Base-by-base conservation (phyloP, 2,888 invertebrate species). In the Cephus sareptanus region DNA sequence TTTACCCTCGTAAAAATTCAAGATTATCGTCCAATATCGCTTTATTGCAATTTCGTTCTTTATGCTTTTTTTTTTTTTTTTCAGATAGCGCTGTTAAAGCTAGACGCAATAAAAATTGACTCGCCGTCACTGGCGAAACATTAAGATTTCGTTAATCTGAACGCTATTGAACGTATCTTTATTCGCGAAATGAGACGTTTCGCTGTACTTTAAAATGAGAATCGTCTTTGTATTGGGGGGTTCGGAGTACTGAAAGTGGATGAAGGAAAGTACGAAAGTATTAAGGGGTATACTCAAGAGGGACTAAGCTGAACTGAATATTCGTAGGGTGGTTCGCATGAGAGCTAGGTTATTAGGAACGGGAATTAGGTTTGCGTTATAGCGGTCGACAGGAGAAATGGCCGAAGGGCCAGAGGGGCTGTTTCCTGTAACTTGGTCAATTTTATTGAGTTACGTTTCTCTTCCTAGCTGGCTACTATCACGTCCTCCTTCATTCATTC, bases 391-490 rank as follows among this genome's bases (percentile, higher is more conserved):
- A 79, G 76, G 76, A 74, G 11, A 70, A 77, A 77, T 40, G 78
- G 33, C 69, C 80, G 69, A 34, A 33, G 71, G 6, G 31, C 71
- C 30, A 30, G 15, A 71, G 31, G 75, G 82, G 69, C 82, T 80
- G 80, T 79, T 40, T 75, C 81, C 78, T 79, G 76, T 84, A 85
- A 85, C 80, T 84, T 75, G 82, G 83, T 83, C 82, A 83, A 83
- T 83, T 85, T 85, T 82, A 86, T 85, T 80, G 81, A 85, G 81
- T 85, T 85, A 85, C 81, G 73, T 40, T 35, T 56, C 78, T 71
- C 33, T 30, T 71, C n/a, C 13, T 71, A 33, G 15, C 15, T 31
- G 31, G 80, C 75, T 76, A 80, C 81, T 79, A 82, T 81, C 78
- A 75, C 82, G 76, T 75, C 78, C 40, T 69, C 40, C 79, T 76